Conservation (phyloP, 2,113 vertebrate species). For the Seriola rivoliana region DNA sequence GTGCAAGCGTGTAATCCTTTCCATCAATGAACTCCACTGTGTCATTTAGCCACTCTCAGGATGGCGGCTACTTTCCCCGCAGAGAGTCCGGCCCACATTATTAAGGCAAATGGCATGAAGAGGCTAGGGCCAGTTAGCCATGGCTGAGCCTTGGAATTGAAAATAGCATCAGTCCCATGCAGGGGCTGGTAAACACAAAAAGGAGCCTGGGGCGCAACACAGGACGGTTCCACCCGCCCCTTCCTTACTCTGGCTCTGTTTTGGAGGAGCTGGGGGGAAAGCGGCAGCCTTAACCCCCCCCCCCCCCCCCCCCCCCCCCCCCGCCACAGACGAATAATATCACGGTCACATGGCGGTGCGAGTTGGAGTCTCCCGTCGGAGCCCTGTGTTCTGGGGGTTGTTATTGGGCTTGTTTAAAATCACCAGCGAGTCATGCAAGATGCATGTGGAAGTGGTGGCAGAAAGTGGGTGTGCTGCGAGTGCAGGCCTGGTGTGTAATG, state of each 20-base stretch:
- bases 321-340: slow-evolving; percentile 69
- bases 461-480: slow-evolving; percentile 39
- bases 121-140: slow-evolving; percentile 77
- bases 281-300: background rate
- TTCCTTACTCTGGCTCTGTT: slow-evolving; percentile 36
- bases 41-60: slow-evolving; percentile 81
- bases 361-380: slow-evolving; percentile 39
- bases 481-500: slow-evolving; percentile 52
- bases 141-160: slow-evolving; percentile 78
- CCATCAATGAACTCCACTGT: slow-evolving; percentile 82
- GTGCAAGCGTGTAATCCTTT: slow-evolving; percentile 77
- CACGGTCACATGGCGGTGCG: slow-evolving; percentile 55
- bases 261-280: slow-evolving; percentile 32
- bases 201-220: slow-evolving; percentile 65
- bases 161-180: slow-evolving; percentile 81
- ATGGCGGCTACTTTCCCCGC: slow-evolving; percentile 74
- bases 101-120: slow-evolving; percentile 81
- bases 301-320: background rate
- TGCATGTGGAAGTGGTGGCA: slow-evolving; percentile 67
- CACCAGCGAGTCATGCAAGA: slow-evolving; percentile 77
- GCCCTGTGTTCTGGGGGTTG: slow-evolving; percentile 41
- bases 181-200: slow-evolving; percentile 81
- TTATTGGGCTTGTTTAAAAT: slow-evolving; percentile 78
- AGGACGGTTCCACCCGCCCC: slow-evolving; percentile 52
- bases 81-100: slow-evolving; percentile 78